Conservation (phyloP, 2,113 vertebrate species). For the Lota lota region DNA sequence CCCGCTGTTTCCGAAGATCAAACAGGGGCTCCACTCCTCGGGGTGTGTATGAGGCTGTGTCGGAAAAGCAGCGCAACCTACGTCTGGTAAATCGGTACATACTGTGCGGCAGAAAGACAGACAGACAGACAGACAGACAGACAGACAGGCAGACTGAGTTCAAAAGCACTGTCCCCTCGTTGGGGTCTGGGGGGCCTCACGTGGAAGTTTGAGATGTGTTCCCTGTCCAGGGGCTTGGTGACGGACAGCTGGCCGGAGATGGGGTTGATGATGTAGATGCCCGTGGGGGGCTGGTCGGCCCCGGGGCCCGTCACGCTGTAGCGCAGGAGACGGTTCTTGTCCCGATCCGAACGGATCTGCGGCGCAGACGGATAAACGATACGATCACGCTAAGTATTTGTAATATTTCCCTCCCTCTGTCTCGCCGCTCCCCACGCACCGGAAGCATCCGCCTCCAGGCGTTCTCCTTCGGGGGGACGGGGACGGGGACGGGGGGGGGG, state of each 20-base stretch:
- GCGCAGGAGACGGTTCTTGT: constrained; percentile 87
- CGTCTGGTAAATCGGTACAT: not conserved
- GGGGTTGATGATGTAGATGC: constrained; percentile 96
- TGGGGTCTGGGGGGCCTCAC: constrained; percentile 70
- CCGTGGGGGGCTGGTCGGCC: constrained; percentile 92
- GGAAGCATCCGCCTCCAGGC: no score
- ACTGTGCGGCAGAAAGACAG: constrained; percentile 8
- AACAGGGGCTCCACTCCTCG: not conserved
- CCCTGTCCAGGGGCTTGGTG: constrained; percentile 93
- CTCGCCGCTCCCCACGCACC: no score
- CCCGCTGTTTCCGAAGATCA: not conserved
- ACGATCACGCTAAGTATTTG: no score
- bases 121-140: constrained; percentile 13
- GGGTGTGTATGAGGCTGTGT: not conserved
- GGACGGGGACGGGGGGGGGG: no score
- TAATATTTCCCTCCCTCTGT: no score
- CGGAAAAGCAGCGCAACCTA: not conserved
- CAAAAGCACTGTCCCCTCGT: no score
- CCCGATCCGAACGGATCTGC: constrained; percentile 92
- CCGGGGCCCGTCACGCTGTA: constrained; percentile 97
- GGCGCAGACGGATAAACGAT: no score
- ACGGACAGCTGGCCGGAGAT: constrained; percentile 94
- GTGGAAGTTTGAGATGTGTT: constrained; percentile 93
- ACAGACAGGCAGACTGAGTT: not conserved
- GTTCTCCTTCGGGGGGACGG: no score